These are phyloP conservation scores for Sylvilagus floridanus DNA, from an alignment of 2,797 vertebrate species.

Conservation along the genomic window DNA sequence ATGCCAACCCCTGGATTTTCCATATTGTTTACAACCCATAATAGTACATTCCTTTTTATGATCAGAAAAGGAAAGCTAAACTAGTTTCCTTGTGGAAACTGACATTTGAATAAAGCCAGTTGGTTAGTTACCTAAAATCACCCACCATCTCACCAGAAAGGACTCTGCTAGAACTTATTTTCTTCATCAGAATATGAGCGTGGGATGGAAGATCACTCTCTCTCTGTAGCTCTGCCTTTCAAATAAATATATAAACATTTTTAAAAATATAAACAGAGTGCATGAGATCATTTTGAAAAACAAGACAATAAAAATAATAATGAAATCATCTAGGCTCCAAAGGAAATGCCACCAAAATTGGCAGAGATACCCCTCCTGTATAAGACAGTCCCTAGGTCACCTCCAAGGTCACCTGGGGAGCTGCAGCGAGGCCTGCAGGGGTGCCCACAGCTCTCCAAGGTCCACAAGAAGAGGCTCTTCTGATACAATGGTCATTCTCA, in stretches of 20 bases:
- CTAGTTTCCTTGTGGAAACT: background rate
- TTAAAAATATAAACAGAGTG: too few relatives aligned
- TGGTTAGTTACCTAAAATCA: constrained; percentile 12
- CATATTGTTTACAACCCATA: background rate
- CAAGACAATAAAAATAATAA: constrained; percentile 5
- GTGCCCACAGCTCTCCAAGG: background rate
- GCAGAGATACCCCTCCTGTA: background rate
- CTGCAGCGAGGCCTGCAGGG: background rate
- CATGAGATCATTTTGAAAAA: constrained; percentile 17
- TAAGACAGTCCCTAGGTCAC: too few relatives aligned
- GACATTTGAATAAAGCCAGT: background rate
- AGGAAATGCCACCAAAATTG: background rate
- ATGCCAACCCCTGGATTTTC: background rate
- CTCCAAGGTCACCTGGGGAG: background rate
- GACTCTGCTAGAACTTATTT: background rate
- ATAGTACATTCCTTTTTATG: constrained; percentile 7
- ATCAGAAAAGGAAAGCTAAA: constrained; percentile 29
- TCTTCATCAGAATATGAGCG: background rate
- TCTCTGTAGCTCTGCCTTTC: too few relatives aligned
- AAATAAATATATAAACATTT: too few relatives aligned
- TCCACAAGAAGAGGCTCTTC: background rate
- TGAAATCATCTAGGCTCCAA: background rate
- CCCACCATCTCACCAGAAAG: background rate
- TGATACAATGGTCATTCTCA: too few relatives aligned
- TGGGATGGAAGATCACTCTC: too few relatives aligned